phyloP scores from a whole-genome alignment of 2,797 vertebrate genomes.

The Microchirus variegatus region DNA sequence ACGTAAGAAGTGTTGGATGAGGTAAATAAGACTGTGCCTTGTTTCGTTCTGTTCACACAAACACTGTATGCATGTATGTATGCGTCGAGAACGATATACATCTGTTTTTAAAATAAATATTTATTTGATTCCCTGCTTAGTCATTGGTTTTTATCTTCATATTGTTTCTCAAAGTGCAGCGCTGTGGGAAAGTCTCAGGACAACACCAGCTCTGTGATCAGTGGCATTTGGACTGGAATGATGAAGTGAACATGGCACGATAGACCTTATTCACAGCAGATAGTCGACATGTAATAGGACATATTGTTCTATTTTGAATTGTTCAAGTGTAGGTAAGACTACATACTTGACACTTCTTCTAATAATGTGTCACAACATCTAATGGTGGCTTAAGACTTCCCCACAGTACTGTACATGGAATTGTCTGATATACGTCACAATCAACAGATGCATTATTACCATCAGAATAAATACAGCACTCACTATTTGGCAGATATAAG shows the following conservation, averaged over 20 bases:
- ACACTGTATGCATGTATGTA: slow-evolving; percentile 23
- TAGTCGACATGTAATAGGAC: too few species aligned
- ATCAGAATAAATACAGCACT: slow-evolving; percentile 75
- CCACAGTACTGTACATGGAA: slow-evolving; percentile 35
- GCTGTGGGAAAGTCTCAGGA: too few species aligned
- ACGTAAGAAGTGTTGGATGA: slow-evolving; percentile 58
- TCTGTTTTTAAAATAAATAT: slow-evolving; percentile 58
- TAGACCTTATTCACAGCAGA: too few species aligned
- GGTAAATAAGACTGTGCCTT: slow-evolving; percentile 61
- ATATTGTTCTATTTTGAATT: too few species aligned
- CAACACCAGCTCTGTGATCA: too few species aligned
- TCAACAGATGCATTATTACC: slow-evolving; percentile 75
- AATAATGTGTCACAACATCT: too few species aligned
- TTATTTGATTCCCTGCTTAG: slow-evolving; percentile 75
- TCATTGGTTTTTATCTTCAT: slow-evolving; percentile 62
- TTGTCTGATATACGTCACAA: slow-evolving; percentile 70
- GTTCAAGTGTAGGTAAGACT: too few species aligned
- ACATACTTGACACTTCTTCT: too few species aligned
- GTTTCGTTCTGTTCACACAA: slow-evolving; percentile 17
- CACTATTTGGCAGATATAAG: slow-evolving; percentile 74
- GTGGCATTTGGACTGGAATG: too few species aligned
- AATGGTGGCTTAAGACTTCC: too few species aligned
- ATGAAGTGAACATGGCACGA: too few species aligned
- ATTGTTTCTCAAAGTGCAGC: slow-evolving; percentile 48
- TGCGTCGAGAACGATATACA: slow-evolving; percentile 43